phyloP scores from a whole-genome alignment of 2,797 vertebrate genomes.

The Anguilla obscura region DNA sequence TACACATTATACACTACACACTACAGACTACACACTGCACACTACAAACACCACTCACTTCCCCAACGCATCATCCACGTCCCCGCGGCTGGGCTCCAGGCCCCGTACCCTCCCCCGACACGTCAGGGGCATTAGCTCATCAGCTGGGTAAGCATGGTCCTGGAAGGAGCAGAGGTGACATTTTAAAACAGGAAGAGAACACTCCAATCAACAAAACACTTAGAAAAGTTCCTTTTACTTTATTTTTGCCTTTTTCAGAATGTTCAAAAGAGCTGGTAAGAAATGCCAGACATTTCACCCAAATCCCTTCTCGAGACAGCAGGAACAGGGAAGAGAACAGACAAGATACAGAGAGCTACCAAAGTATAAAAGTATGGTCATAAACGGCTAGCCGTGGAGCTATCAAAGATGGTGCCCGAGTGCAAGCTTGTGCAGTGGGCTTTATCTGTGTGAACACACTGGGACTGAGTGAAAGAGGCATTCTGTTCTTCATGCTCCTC shows the following conservation, averaged over 20 bases:
- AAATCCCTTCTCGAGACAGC: not conserved
- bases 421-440: not conserved
- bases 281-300: not conserved
- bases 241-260: not conserved
- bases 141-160: conserved; percentile 97
- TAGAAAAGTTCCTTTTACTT: not conserved
- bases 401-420: not conserved
- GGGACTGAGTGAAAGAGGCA: not conserved
- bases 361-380: not conserved
- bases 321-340: not conserved
- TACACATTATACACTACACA: not conserved
- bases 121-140: conserved; percentile 97
- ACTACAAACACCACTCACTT: conserved; percentile 77
- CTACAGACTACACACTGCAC: not conserved
- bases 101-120: conserved; percentile 94
- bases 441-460: not conserved
- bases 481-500: not conserved
- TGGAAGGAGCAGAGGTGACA: conserved; percentile 54
- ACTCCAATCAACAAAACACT: not conserved
- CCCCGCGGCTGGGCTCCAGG: conserved; percentile 93
- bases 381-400: not conserved
- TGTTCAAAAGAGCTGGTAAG: not conserved
- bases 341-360: not conserved
- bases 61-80: conserved; percentile 93
- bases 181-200: not conserved